Evolutionary conservation across 2,888 invertebrate species (phyloP), one percentile per base, ranked within the genome.

Genomic region (Tridacna crocea): DNA sequence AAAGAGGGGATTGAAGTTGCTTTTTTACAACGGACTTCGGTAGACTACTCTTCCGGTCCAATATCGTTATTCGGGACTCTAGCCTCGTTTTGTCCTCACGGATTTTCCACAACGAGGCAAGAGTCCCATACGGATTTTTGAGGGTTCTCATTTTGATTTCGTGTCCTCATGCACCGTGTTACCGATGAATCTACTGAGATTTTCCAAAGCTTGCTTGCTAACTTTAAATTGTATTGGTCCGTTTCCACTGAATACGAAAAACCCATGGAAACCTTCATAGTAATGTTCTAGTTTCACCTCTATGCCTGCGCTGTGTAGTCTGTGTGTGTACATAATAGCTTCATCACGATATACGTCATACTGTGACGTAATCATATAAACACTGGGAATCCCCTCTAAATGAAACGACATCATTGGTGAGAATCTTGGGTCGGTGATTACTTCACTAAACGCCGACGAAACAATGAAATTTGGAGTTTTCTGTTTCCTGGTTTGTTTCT

Each of bases 341-440:
- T 95, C 95, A 83, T 95, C 95, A 4, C 94, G 85, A 15, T 94
- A 89, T 4, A 94, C 92, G 80, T 95, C 95, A 84, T 92, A 94
- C 66, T 94, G 93, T 48, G 94, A 92, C 22, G 94, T 94, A 13
- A 94, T 88, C 63, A 95, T 88, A 75, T 94, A 93, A 2, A 94
- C 90, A 51, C 90, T 88, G 0, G 95, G 93, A 60, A 94, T 83
- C 15, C 88, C 90, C 12, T 82, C 78, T 17, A 93, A 80, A 77
- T 93, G 88, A 10, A 72, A 84, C 11, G 90, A 85, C 90, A 94
- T 92, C 88, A 94, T 90, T 12, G 95, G 94, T 46, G 93, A 91
- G 63, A 94, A 93, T 51, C 89, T 81, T 12, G 88, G 78, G 58
- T 91, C 90, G 47, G 87, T 85, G 0, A 90, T 72, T 11, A 87